Base-by-base conservation (phyloP, 2,113 vertebrate genomes). In the Epinephelus cyanopodus region DNA sequence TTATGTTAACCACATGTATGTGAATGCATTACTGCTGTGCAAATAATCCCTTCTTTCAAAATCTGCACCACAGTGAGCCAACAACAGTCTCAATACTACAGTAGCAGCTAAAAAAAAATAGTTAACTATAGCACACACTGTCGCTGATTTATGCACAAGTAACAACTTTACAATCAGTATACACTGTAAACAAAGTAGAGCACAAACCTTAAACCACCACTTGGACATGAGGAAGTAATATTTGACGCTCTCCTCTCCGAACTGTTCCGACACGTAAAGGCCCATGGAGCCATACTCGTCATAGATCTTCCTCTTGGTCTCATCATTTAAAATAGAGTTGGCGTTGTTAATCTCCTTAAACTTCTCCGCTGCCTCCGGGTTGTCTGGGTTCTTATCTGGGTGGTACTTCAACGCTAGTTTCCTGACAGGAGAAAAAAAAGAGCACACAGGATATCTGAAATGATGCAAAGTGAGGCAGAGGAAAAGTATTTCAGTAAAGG, bases 291-390 rank as follows among this genome's bases (percentile, higher is more conserved):
- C 98, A 1, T 98, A 98, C 81, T 93, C 93, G n/a, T 99, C 96
- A 0, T 99, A 99, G 71, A 99, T 96, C 79, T 91, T 96, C 65
- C 96, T 94, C 90, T 97, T 97, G 90, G 93, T 96, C 18, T 94
- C 94, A 42, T 99, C 97, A 8, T 95, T 97, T 37, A 99, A 93
- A 2, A 97, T 95, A 1, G 96, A 91, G 83, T 99, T 97, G 54
- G 98, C 98, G 50, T 95, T 96, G 95, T 99, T 99, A 84, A 99
- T 98, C 94, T 99, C 98, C 93, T 99, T 99, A 86, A 99, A 99
- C 84, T 97, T 96, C 82, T 99, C 98, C 0, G 96, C 96, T 0
- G 97, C 97, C 64, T 97, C 95, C 0, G 96, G 94, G 67, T 99
- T 95, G 21, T 97, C 97, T 0, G 97, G 97, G 93, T 99, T 99